These are phyloP conservation scores for Clanis bilineata DNA, from an alignment of 2,888 invertebrate genomes.

Conservation along the genomic window DNA sequence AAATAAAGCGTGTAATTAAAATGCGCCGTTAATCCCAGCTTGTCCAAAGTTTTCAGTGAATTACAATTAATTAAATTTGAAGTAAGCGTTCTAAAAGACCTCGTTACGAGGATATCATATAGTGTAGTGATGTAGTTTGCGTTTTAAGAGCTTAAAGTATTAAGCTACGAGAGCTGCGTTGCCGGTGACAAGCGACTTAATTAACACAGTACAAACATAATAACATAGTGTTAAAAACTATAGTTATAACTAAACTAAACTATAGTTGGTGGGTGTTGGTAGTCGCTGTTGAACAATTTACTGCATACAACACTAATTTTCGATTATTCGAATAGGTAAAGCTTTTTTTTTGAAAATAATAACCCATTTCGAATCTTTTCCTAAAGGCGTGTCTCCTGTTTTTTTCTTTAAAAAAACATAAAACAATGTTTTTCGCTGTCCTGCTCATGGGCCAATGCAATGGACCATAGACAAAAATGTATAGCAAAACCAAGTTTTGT, in stretches of 20 bases:
- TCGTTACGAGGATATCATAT: slow-evolving; percentile 61
- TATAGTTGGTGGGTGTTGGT: slow-evolving; percentile 26
- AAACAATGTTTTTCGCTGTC: no score
- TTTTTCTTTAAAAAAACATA: no score
- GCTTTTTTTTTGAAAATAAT: no score
- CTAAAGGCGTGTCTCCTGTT: no score
- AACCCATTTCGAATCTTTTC: no score
- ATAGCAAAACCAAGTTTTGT: no score
- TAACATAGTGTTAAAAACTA: slow-evolving; percentile 51
- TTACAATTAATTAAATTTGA: slow-evolving; percentile 61
- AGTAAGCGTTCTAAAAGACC: slow-evolving; percentile 53
- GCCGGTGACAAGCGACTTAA: slow-evolving; percentile 69
- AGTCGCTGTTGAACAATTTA: not conserved
- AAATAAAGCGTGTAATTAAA: slow-evolving; percentile 27
- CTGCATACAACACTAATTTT: not conserved
- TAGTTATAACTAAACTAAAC: no score
- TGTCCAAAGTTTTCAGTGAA: slow-evolving; percentile 38
- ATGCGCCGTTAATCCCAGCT: slow-evolving; percentile 29
- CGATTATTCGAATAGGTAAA: not conserved
- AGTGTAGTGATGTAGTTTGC: slow-evolving; percentile 63
- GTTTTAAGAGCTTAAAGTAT: slow-evolving; percentile 71
- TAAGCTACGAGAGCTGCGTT: slow-evolving; percentile 58
- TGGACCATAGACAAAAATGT: no score
- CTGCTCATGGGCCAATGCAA: no score
- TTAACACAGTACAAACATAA: slow-evolving; percentile 61